Percentiles rank a stretch among this genome's conserved stretches.
Evolutionary conservation across 2,888 invertebrate species (phyloP).

Genomic region (Bombylius discolor): DNA sequence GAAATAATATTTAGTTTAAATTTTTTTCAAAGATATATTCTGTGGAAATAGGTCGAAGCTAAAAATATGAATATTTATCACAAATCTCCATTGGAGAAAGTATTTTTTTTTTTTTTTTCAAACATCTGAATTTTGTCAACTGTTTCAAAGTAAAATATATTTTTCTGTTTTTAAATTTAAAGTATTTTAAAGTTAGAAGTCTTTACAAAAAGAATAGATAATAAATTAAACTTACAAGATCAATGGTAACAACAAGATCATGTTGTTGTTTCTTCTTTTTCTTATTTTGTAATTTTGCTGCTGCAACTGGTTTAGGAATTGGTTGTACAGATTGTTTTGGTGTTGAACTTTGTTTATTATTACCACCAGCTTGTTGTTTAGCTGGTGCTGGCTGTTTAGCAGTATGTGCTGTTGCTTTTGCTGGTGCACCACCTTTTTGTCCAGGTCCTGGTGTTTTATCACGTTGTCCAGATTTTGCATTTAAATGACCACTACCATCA

Average conservation of each 20-base stretch:
- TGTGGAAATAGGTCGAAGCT: too few relatives aligned
- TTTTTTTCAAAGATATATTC: too few relatives aligned
- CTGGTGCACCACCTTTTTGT: slow-evolving; percentile 42
- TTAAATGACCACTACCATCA: slow-evolving; percentile 60
- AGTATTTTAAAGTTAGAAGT: neutral
- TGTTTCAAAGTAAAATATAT: too few relatives aligned
- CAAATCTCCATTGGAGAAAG: too few relatives aligned
- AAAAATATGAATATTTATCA: too few relatives aligned
- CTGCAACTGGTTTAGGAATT: slow-evolving; percentile 28
- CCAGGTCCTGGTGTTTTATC: slow-evolving; percentile 42
- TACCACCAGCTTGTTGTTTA: slow-evolving; percentile 37
- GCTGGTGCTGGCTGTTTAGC: slow-evolving; percentile 44
- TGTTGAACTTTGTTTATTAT: slow-evolving; percentile 17
- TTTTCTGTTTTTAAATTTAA: too few relatives aligned
- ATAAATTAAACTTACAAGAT: slow-evolving; percentile 49
- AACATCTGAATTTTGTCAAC: too few relatives aligned
- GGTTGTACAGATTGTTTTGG: slow-evolving; percentile 17
- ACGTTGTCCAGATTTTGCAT: slow-evolving; percentile 23
- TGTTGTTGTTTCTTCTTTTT: slow-evolving; percentile 68
- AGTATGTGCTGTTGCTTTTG: slow-evolving; percentile 45
- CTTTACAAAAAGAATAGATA: neutral
- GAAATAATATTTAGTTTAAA: too few relatives aligned
- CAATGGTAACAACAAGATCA: slow-evolving; percentile 68
- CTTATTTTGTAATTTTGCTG: slow-evolving; percentile 55
- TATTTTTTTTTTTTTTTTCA: too few relatives aligned